phyloP scores from a whole-genome alignment of 2,888 invertebrate genomes.

The Drosophila lutescens region DNA sequence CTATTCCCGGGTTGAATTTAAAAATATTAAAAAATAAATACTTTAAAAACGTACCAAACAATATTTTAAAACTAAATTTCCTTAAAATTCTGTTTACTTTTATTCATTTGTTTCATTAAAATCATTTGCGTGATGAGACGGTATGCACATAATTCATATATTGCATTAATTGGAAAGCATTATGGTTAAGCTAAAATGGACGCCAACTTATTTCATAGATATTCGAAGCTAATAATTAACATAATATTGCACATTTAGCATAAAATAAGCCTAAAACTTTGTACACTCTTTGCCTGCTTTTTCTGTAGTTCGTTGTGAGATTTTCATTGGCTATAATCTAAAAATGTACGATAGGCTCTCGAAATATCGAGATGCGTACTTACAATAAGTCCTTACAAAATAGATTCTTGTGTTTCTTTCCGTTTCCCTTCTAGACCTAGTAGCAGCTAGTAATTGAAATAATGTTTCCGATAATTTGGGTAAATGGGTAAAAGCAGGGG shows the following conservation, averaged over 20 bases:
- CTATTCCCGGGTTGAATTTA: background rate
- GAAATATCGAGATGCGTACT: constrained; percentile 50
- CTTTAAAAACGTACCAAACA: no score
- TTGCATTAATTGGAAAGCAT: constrained; percentile 47
- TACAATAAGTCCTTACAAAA: constrained; percentile 67
- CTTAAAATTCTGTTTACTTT: constrained; percentile 50
- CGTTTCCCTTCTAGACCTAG: constrained; percentile 10
- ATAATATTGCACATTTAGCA: constrained; percentile 57
- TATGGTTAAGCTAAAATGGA: constrained; percentile 63
- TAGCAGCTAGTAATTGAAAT: constrained; percentile 32
- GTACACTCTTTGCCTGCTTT: constrained; percentile 51
- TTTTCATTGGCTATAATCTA: constrained; percentile 30
- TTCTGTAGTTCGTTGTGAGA: constrained; percentile 56
- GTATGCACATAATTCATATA: constrained; percentile 32
- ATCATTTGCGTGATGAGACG: constrained; percentile 48
- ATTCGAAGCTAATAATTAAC: constrained; percentile 53
- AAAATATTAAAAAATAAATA: background rate
- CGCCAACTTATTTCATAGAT: constrained; percentile 40
- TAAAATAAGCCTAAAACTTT: constrained; percentile 52
- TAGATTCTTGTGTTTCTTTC: constrained; percentile 47
- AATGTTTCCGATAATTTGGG: constrained; percentile 21
- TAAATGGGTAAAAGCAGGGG: constrained; percentile 22
- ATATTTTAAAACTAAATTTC: background rate
- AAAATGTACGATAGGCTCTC: constrained; percentile 50
- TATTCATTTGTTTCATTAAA: constrained; percentile 59